Base-by-base conservation (phyloP, 2,113 vertebrate genomes). In the Phrynocephalus versicolor region DNA sequence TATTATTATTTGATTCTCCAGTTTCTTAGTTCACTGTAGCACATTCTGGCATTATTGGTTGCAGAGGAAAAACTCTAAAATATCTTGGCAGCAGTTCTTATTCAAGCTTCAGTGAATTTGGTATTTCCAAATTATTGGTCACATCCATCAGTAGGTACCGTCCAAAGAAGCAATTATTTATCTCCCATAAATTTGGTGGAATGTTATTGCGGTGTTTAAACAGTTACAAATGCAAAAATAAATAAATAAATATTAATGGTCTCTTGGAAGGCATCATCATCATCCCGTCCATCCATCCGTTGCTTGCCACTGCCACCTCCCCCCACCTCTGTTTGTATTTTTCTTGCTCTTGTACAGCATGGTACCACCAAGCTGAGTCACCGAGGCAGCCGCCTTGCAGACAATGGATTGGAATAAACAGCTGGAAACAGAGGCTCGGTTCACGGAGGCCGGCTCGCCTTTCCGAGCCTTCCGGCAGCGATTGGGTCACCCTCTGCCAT, bases 301-400 rank as follows among this genome's bases (percentile, higher is more conserved):
- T n/a, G n/a, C n/a, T n/a, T n/a, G n/a, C n/a, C n/a, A n/a, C n/a
- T n/a, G n/a, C 64, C 84, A 60, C 30, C 65, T 30, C 5, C 74
- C 35, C 3, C 12, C 33, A 16, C 4, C 35, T 0, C 15, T 16
- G 6, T 19, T 4, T 13, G 7, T 1, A 1, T 39, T 23, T 57
- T 75, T 33, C 64, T 13, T 76, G 90, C 81, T 15, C 84, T 62
- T 10, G 19, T 19, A 5, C 84, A 78, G 45, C 88, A 45, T 21
- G 18, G 86, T 79, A 89, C 93, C 85, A 72, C 85, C 1, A 81
- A 55, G 79, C 85, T 92, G 92, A 92, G 81, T 93, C 92, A 93
- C 86, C 84, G 10, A n/a, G 72, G 6, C 0, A 45, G 15, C 85
- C 85, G 90, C 86, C 65, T 83, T 86, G 86, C 90, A 84, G 90